Evolutionary conservation across 2,113 vertebrate species (phyloP), one percentile per base, ranked within the genome.

Genomic region (Macquaria australasica): DNA sequence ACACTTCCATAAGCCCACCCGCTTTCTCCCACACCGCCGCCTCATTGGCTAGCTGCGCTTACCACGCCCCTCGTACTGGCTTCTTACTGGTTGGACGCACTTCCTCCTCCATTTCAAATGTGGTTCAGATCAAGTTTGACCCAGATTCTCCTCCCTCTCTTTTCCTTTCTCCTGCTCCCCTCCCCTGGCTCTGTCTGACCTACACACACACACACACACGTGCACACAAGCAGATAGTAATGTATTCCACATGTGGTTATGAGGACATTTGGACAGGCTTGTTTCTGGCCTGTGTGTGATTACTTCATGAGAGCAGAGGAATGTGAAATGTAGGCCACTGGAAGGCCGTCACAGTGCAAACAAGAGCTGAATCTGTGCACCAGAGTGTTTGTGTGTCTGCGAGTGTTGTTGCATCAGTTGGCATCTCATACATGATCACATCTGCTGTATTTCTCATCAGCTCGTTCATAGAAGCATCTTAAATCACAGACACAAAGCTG

Each of bases 31-130:
- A 60, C 67, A 5, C 58, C 5, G 5, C 64, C 2, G 0, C 73
- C 68, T 74, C 67, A 95, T 94, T 96, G 95, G 95, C 41, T 23
- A 37, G 14, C 53, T 45, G 43, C 28, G 1, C 48, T 16, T 55
- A 59, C 73, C 86, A 56, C 88, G 63, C 83, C 70, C 71, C 82
- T 81, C 5, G 1, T 21, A 11, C 90, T 83, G 81, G n/a, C 31
- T 63, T 50, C 81, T 85, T 16, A 96, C 92, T 96, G 95, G 95
- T 79, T 37, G 21, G 73, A 73, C 79, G 48, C 53, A 73, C 69
- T 90, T 91, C 56, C 56, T 81, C 78, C 71, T 78, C 72, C 34
- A 48, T 94, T 95, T 95, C 77, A 94, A 95, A 95, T 85, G 92
- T 84, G 90, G 79, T 92, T 88, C 82, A 70, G 70, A 92, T 94